Base-by-base conservation (phyloP, 64 coral and sea anemone species). In the Pachyseris speciosa region DNA sequence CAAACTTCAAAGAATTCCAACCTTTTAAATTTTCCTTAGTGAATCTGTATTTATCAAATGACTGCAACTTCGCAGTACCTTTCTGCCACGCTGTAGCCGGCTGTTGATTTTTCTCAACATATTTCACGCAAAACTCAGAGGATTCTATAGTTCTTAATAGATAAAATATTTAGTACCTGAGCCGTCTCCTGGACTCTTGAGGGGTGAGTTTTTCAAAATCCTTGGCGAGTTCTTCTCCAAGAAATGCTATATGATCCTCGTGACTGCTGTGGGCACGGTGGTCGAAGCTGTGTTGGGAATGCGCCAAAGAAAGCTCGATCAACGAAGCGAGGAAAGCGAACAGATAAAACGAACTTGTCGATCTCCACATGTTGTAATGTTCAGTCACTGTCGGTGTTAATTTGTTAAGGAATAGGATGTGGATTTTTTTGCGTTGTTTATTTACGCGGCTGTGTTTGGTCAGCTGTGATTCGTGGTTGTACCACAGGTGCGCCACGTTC, bases 141-240 rank as follows among this genome's bases (percentile, higher is more conserved):
- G n/a, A n/a, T n/a, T n/a, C n/a, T n/a, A n/a, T 61, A 2, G 24
- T 61, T 58, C 4, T 5, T 61, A 61, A 61, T 61, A 61, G n/a
- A 7, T 61, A 5, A n/a, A n/a, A n/a, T n/a, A n/a, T n/a, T n/a
- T 61, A 61, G n/a, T 90, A 98, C 96, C 93, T 92, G 29, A 98
- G 86, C 36, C 96, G 69, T 69, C 96, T 85, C 17, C 84, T 87
- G 0, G 96, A 89, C 47, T 98, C 96, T 34, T 98, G 72, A 20
- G 85, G 93, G 1, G 93, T 92, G 1, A 98, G 63, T 57, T 91
- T 76, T 22, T 98, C 85, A 93, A 98, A 98, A 29, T 98, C 96
- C 22, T 70, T 83, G 17, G 96, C 90, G 58, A 94, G 42, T 50
- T 98, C 93, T 57, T 84, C 91, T 40, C 96, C 96, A 26, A 98